Conservation (phyloP, 2,888 invertebrate species). For the Psylliodes chrysocephalus region DNA sequence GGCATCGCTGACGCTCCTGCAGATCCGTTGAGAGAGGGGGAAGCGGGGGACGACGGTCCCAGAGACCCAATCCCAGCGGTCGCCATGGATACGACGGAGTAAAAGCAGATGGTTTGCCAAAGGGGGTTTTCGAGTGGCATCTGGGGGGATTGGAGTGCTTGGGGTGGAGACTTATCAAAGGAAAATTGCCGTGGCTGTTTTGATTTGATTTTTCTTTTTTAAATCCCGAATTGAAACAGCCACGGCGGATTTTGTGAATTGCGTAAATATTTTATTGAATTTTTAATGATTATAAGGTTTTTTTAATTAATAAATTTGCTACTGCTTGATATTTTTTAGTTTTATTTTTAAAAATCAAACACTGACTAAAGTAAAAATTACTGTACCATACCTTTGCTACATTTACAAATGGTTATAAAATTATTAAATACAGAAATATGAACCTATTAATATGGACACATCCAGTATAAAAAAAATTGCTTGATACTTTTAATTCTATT, state of each 20-base stretch:
- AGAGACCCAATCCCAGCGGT: conserved; percentile 65
- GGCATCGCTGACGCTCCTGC: conserved; percentile 47
- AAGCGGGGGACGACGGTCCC: conserved; percentile 61
- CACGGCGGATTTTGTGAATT: conserved; percentile 50
- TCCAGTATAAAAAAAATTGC: too few species aligned
- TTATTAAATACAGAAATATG: too few species aligned
- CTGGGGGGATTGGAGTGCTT: not conserved
- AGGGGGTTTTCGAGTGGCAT: not conserved
- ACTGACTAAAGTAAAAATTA: too few species aligned
- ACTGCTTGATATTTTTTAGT: conserved; percentile 15
- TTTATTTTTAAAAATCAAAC: not conserved
- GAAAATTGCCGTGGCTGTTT: conserved; percentile 58
- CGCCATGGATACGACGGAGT: conserved; percentile 66
- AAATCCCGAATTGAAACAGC: conserved; percentile 41
- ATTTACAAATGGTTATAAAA: too few species aligned
- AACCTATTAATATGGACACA: too few species aligned
- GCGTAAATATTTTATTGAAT: not conserved
- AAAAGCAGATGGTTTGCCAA: conserved; percentile 37
- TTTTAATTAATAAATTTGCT: conserved; percentile 27
- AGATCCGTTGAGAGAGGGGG: conserved; percentile 53
- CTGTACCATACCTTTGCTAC: too few species aligned
- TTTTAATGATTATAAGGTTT: conserved; percentile 17
- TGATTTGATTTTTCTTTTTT: conserved; percentile 11
- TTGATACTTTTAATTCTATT: too few species aligned
- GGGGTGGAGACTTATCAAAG: not conserved